These are phyloP conservation scores for Apeira syringaria DNA, from an alignment of 2,888 invertebrate genomes.

Conservation along the genomic window DNA sequence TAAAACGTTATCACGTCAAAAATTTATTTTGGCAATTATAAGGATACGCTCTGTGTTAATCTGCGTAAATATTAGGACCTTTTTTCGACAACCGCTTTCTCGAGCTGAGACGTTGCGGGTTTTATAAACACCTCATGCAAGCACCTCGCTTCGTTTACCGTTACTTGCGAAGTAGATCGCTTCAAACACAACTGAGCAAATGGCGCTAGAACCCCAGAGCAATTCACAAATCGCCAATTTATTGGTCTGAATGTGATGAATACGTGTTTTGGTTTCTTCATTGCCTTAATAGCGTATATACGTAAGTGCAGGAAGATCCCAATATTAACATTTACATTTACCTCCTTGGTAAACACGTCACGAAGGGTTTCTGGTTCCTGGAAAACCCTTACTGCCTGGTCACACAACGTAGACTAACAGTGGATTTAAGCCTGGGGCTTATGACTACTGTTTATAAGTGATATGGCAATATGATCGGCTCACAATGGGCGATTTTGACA, in stretches of 20 bases:
- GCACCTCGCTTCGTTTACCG: too few relatives aligned
- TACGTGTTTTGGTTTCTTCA: constrained; percentile 15
- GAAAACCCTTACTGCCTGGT: constrained; percentile 17
- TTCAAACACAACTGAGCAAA: not conserved
- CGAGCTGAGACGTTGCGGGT: too few relatives aligned
- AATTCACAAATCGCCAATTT: constrained; percentile 10
- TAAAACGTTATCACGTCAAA: too few relatives aligned
- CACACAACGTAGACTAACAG: too few relatives aligned
- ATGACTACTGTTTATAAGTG: constrained; percentile 13
- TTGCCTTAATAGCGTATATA: constrained; percentile 18
- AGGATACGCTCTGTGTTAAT: too few relatives aligned
- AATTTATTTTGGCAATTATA: too few relatives aligned
- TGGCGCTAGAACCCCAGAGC: not conserved
- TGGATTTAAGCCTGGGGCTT: constrained; percentile 9
- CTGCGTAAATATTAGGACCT: too few relatives aligned
- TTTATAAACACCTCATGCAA: too few relatives aligned
- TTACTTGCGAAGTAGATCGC: too few relatives aligned
- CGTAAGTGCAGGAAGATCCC: constrained; percentile 18
- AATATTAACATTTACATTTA: constrained; percentile 21
- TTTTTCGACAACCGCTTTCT: too few relatives aligned
- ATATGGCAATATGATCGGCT: too few relatives aligned
- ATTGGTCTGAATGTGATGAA: constrained; percentile 10
- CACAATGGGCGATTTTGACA: too few relatives aligned
- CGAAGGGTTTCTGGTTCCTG: constrained; percentile 9
- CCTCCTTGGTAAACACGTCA: constrained; percentile 15